Conservation (phyloP, 35 echinoderm and acorn worm genomes). For the Chiridota heheva region DNA sequence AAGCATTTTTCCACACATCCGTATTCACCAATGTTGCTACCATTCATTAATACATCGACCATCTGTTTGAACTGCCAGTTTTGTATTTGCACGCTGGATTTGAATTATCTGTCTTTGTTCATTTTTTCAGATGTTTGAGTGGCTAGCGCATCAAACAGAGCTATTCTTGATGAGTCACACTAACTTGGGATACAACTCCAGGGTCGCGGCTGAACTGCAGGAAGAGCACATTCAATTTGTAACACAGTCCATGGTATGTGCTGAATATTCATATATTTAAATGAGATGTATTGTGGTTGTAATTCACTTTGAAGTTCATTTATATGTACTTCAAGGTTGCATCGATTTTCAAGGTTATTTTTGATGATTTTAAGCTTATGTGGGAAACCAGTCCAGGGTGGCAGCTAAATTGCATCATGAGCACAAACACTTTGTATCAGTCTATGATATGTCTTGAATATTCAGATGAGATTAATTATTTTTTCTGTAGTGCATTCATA, state of each 20-base stretch:
- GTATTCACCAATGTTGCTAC: too few species aligned
- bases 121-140: conserved; percentile 78
- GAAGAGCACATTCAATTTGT: conserved; percentile 90
- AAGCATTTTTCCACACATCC: too few species aligned
- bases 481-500: too few species aligned
- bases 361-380: background rate
- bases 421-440: background rate
- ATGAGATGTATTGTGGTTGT: background rate
- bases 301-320: background rate
- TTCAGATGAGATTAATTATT: too few species aligned
- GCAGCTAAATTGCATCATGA: background rate
- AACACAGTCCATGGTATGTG: conserved; percentile 83
- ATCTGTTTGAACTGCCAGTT: too few species aligned
- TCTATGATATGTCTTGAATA: too few species aligned
- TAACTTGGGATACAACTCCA: conserved; percentile 62
- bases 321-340: background rate
- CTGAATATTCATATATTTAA: background rate
- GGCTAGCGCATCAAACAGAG: conserved; percentile 82
- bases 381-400: background rate
- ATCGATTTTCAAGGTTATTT: background rate
- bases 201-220: conserved; percentile 71
- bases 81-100: too few species aligned
- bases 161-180: conserved; percentile 94
- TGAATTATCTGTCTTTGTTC: conserved; percentile 27
- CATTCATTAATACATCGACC: too few species aligned